Evolutionary conservation across 2,797 vertebrate species (phyloP).

Genomic region (Takifugu ocellatus): DNA sequence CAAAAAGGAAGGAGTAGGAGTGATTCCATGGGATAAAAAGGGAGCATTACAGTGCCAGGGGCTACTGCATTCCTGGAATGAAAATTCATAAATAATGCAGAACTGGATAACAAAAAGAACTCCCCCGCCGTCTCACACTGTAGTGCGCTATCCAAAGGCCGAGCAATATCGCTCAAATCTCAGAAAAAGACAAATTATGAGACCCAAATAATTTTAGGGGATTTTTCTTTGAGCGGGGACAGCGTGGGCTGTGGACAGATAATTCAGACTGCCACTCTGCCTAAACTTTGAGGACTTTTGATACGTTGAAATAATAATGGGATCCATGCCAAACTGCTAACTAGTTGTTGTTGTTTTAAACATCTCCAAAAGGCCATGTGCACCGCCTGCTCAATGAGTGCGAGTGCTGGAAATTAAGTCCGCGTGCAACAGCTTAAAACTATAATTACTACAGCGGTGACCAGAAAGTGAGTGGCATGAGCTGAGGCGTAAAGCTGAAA

Average conservation of each 20-base stretch:
- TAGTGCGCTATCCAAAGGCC: constrained; percentile 60
- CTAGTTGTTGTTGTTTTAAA: constrained; percentile 43
- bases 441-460: constrained; percentile 36
- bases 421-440: constrained; percentile 41
- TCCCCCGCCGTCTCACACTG: constrained; percentile 61
- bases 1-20: constrained; percentile 35
- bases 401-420: constrained; percentile 31
- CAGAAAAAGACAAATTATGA: constrained; percentile 61
- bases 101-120: constrained; percentile 73
- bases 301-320: constrained; percentile 51
- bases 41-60: constrained; percentile 66
- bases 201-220: constrained; percentile 24
- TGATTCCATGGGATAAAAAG: constrained; percentile 59
- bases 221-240: constrained; percentile 31
- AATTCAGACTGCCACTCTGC: not conserved
- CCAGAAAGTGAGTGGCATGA: constrained; percentile 1
- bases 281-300: constrained; percentile 32
- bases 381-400: constrained; percentile 30
- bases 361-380: constrained; percentile 43
- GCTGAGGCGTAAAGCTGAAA: not conserved
- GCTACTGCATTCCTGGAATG: constrained; percentile 76
- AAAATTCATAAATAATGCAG: constrained; percentile 80
- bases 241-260: constrained; percentile 27
- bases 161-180: constrained; percentile 64
- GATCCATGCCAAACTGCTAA: constrained; percentile 42